These are phyloP conservation scores for Hystrix cristata DNA, from an alignment of 2,113 vertebrate genomes.

Conservation along the genomic window DNA sequence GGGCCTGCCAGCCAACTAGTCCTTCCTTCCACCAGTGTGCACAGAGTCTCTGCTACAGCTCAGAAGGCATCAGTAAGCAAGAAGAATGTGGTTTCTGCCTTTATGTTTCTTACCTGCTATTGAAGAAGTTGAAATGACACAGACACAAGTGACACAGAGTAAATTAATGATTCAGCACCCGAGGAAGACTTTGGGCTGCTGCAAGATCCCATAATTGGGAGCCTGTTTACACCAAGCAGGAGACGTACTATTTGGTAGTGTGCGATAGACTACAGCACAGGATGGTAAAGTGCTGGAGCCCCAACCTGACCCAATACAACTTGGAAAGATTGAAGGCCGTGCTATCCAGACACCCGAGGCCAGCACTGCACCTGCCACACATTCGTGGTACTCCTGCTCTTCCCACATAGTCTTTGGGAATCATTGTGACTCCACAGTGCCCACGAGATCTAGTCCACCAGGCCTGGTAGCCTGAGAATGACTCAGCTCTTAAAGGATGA, in stretches of 20 bases:
- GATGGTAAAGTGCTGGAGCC: not conserved
- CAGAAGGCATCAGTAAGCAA: not conserved
- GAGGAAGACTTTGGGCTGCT: not conserved
- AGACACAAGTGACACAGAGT: too few species aligned
- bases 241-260: not conserved
- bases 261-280: fast-evolving
- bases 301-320: too few species aligned
- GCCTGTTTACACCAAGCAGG: not conserved
- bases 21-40: not conserved
- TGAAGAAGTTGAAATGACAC: not conserved
- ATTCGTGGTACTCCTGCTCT: not conserved
- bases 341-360: not conserved
- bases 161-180: too few species aligned
- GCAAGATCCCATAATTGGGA: not conserved
- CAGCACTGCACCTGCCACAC: not conserved
- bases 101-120: not conserved
- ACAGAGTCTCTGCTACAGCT: not conserved
- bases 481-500: too few species aligned
- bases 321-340: too few species aligned
- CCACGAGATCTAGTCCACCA: not conserved
- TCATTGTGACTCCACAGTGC: fast-evolving
- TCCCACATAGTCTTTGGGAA: not conserved
- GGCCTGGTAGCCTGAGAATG: fast-evolving
- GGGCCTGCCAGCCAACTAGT: not conserved
- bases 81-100: not conserved